Base-by-base conservation (phyloP, 2,797 vertebrate genomes). In the Tiaroga cobitis region DNA sequence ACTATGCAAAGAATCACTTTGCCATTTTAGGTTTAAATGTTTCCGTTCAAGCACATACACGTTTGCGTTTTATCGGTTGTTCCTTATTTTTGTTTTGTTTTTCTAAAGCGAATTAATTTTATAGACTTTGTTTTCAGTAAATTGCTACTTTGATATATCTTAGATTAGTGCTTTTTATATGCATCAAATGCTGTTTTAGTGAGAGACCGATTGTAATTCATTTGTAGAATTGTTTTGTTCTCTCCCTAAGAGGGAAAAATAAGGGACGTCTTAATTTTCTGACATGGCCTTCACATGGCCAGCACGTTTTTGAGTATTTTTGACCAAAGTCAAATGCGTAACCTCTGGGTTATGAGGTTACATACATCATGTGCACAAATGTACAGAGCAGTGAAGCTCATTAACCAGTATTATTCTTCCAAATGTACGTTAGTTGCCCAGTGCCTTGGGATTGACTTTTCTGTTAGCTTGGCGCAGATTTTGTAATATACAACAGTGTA, bases 341-440 rank as follows among this genome's bases (percentile, higher is more conserved):
- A 85, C 82, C 63, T 88, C 85, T 83, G 78, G 34, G 32, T 83
- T 61, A 72, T 80, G 75, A 49, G 56, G 81, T 67, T 76, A 19
- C 26, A 65, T 37, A 26, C 56, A 83, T 85, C 49, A 84, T 87
- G 59, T 87, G 83, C 84, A 63, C 78, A 84, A 82, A 70, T 37
- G 79, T 88, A 87, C 86, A 89, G 72, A 82, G 82, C 85, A 81
- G 77, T 83, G 10, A 88, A 87, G 81, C 80, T 84, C 92, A 88
- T 85, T 87, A 81, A 81, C 80, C 67, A 54, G 49, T 90, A 90
- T 93, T 94, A 90, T 93, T 84, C 81, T 88, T 85, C 85, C 86
- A 91, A 91, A 95, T 93, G 87, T 91, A 82, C 90, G 29, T 75
- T 74, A 72, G 32, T 49, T 81, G 83, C 84, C 89, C 85, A 87